phyloP scores from a whole-genome alignment of 2,888 invertebrate species.

The Mimachlamys varia region DNA sequence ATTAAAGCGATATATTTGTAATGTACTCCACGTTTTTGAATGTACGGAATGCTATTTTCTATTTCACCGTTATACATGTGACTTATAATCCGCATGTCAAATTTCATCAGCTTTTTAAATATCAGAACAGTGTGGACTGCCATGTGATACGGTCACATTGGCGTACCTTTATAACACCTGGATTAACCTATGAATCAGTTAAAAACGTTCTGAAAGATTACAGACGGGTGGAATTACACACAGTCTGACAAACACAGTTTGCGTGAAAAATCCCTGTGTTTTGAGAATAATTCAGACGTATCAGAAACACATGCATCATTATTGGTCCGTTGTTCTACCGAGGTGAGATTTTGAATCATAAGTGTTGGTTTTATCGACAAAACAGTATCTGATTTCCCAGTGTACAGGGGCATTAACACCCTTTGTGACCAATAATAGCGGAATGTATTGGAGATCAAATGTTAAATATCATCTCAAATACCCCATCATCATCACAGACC shows the following conservation, averaged over 20 bases:
- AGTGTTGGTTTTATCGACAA: not conserved
- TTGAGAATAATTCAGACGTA: not conserved
- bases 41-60: not conserved
- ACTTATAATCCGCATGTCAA: not conserved
- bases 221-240: not conserved
- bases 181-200: not conserved
- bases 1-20: not conserved
- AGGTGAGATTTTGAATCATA: not conserved
- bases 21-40: not conserved
- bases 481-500: not conserved
- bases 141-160: not conserved
- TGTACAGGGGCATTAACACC: not conserved
- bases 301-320: conserved; percentile 1
- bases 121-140: not conserved
- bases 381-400: not conserved
- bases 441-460: not conserved
- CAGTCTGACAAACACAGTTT: not conserved
- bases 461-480: not conserved
- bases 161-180: not conserved
- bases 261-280: not conserved
- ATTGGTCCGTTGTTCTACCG: not conserved
- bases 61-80: not conserved
- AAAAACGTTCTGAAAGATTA: not conserved
- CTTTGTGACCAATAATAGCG: not conserved
- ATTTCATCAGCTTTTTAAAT: not conserved